These are phyloP conservation scores for Diplazon laetatorius DNA, from an alignment of 2,888 invertebrate genomes.

Conservation along the genomic window DNA sequence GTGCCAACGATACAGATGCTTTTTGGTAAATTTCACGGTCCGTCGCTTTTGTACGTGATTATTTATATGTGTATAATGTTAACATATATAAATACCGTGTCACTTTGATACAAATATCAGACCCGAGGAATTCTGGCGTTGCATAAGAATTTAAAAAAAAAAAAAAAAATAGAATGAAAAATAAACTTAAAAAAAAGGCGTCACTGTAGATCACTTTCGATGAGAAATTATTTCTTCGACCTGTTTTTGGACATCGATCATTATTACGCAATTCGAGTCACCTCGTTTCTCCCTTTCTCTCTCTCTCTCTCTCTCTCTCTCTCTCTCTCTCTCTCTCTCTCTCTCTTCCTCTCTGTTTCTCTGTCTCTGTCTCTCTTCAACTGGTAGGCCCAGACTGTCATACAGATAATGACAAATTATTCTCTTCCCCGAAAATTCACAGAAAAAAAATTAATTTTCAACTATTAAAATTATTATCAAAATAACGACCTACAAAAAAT, in stretches of 20 bases:
- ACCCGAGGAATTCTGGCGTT: background rate
- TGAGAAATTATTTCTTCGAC: slow-evolving; percentile 11
- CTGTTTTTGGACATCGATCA: slow-evolving; percentile 48
- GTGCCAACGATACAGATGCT: slow-evolving; percentile 30
- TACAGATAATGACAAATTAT: slow-evolving; percentile 11
- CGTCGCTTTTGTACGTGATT: background rate
- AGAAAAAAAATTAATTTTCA: slow-evolving; percentile 22
- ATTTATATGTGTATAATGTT: too few relatives aligned
- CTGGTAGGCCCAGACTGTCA: too few relatives aligned
- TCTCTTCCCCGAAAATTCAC: slow-evolving; percentile 29
- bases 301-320: slow-evolving; percentile 19
- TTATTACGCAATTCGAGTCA: slow-evolving; percentile 26
- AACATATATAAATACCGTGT: too few relatives aligned
- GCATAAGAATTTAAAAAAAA: too few relatives aligned
- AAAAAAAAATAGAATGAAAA: too few relatives aligned
- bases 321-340: slow-evolving; percentile 4
- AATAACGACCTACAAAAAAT: too few relatives aligned
- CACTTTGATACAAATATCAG: background rate
- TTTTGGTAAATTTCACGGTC: slow-evolving; percentile 38
- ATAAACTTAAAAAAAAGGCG: background rate
- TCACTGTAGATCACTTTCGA: slow-evolving; percentile 7
- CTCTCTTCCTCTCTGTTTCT: background rate
- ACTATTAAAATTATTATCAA: background rate
- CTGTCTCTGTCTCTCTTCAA: slow-evolving; percentile 14
- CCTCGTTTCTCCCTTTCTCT: too few relatives aligned